These are phyloP conservation scores for Scomber japonicus DNA, from an alignment of 2,113 vertebrate species.

Conservation along the genomic window DNA sequence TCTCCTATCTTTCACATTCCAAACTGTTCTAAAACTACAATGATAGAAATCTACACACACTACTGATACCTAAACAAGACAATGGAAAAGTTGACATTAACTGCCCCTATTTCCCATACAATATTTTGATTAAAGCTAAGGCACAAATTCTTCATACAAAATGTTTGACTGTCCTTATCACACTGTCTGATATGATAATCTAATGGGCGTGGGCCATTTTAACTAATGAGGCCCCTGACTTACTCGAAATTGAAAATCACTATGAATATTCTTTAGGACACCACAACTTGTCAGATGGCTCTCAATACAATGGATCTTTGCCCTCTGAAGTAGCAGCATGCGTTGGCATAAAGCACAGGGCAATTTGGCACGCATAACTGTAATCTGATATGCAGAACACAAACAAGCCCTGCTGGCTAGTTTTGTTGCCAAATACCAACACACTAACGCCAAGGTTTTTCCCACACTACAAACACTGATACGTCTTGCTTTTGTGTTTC, in stretches of 20 bases:
- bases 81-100: too few species aligned
- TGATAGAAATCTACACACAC: too few species aligned
- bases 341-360: conserved; percentile 61
- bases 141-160: too few species aligned
- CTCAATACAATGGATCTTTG: conserved; percentile 55
- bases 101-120: too few species aligned
- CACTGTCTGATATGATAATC: background rate
- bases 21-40: too few species aligned
- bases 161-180: background rate
- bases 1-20: too few species aligned
- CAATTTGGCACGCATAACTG: conserved; percentile 64
- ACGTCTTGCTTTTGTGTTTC: conserved; percentile 23
- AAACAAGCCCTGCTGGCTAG: conserved; percentile 74
- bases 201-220: background rate
- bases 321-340: conserved; percentile 67
- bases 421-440: conserved; percentile 67
- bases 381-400: conserved; percentile 74
- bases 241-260: conserved; percentile 5
- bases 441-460: conserved; percentile 50
- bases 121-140: background rate
- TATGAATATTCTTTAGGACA: background rate
- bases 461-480: conserved; percentile 40
- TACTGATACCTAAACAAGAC: too few species aligned
- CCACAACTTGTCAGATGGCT: conserved; percentile 48
- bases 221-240: background rate